These are phyloP conservation scores for Pedionomus torquatus DNA, from an alignment of 2,113 vertebrate species.

Conservation along the genomic window DNA sequence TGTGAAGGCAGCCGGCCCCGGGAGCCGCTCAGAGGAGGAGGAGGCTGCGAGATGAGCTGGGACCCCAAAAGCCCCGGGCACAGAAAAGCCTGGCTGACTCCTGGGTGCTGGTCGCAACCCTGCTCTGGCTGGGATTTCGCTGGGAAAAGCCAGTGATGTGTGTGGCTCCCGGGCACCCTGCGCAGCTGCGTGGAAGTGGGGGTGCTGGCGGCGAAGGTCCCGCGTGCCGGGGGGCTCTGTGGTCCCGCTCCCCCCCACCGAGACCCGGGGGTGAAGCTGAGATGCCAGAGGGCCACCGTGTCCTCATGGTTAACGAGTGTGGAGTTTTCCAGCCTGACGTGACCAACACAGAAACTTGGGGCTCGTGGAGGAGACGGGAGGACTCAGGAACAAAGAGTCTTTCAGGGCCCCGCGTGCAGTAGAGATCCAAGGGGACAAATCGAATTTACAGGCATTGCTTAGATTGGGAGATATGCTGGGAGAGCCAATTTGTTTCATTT, in stretches of 20 bases:
- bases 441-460: not conserved
- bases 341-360: not conserved
- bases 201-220: not conserved
- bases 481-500: slow-evolving; percentile 52
- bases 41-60: not conserved
- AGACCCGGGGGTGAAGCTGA: accelerated
- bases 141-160: accelerated
- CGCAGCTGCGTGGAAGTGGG: accelerated
- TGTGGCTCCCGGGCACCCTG: not conserved
- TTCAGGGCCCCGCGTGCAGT: not conserved
- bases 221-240: accelerated
- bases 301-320: accelerated
- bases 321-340: not conserved
- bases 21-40: not conserved
- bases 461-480: slow-evolving; percentile 4
- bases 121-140: not conserved
- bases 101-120: not conserved
- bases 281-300: not conserved
- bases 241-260: accelerated
- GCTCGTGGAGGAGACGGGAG: not conserved
- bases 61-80: accelerated
- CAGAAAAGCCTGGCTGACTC: not conserved
- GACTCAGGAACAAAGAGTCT: not conserved
- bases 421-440: slow-evolving; percentile 33
- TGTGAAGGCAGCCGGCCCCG: not conserved